These are phyloP conservation scores for Pristionchus mayeri DNA, from an alignment of 2,888 invertebrate genomes.

Conservation along the genomic window DNA sequence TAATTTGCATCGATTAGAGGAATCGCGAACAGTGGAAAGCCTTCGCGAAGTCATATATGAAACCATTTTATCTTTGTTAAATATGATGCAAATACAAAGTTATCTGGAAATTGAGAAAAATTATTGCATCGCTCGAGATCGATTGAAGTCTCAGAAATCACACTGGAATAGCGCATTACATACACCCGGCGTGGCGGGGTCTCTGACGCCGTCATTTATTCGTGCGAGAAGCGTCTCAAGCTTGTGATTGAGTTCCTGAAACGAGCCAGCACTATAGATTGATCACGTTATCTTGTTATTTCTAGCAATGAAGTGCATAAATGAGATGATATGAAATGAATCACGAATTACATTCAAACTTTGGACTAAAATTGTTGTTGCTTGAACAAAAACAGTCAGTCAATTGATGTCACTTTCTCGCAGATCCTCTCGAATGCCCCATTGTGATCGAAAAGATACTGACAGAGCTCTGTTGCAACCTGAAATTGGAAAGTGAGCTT, in stretches of 20 bases:
- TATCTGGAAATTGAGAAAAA: no score
- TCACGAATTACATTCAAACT: no score
- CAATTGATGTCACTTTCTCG: neutral
- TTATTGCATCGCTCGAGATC: no score
- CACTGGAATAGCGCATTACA: conserved; percentile 9
- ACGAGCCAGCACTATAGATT: no score
- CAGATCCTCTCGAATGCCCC: neutral
- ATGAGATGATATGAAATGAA: no score
- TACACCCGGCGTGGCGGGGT: neutral
- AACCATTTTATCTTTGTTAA: no score
- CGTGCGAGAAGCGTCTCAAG: neutral
- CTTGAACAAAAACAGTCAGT: neutral
- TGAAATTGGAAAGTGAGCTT: neutral
- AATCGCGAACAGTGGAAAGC: no score
- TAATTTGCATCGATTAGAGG: no score
- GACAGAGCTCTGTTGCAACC: neutral
- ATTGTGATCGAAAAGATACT: neutral
- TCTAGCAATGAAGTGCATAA: neutral
- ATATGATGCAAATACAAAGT: no score
- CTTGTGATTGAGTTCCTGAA: neutral
- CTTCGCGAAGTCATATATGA: no score
- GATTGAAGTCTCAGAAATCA: neutral
- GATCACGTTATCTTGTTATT: neutral
- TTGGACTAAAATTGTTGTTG: no score
- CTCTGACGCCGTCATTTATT: neutral